Conservation (phyloP, 2,113 vertebrate genomes). For the Daubentonia madagascariensis region DNA sequence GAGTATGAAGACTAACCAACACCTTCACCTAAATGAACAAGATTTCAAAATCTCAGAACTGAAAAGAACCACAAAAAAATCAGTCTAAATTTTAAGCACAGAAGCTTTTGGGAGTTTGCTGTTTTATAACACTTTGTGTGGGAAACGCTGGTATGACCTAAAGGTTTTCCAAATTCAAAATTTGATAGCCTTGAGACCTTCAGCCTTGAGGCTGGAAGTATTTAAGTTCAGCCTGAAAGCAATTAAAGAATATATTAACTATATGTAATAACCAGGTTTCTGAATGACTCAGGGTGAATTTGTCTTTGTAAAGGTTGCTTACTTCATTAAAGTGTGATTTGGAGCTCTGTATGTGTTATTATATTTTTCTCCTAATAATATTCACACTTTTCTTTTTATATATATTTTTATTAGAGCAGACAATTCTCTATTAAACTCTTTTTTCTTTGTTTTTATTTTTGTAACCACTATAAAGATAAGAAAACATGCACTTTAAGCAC, state of each 20-base stretch:
- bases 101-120: background rate
- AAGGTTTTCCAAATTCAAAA: background rate
- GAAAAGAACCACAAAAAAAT: background rate
- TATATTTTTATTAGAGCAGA: background rate
- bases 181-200: background rate
- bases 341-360: slow-evolving; percentile 19
- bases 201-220: slow-evolving; percentile 23
- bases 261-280: slow-evolving; percentile 57
- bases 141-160: background rate
- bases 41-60: background rate
- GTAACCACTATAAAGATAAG: background rate
- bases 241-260: slow-evolving; percentile 72
- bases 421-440: background rate
- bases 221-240: slow-evolving; percentile 68
- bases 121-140: background rate
- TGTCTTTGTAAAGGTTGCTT: slow-evolving; percentile 72
- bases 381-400: background rate
- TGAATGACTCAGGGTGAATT: slow-evolving; percentile 58
- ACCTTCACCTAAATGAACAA: background rate
- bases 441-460: background rate
- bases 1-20: background rate
- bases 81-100: background rate
- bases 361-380: slow-evolving; percentile 32
- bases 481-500: background rate
- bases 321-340: slow-evolving; percentile 70